These are phyloP conservation scores for Aphelenchoides besseyi DNA, from an alignment of 1,140 invertebrate genomes.

Conservation along the genomic window DNA sequence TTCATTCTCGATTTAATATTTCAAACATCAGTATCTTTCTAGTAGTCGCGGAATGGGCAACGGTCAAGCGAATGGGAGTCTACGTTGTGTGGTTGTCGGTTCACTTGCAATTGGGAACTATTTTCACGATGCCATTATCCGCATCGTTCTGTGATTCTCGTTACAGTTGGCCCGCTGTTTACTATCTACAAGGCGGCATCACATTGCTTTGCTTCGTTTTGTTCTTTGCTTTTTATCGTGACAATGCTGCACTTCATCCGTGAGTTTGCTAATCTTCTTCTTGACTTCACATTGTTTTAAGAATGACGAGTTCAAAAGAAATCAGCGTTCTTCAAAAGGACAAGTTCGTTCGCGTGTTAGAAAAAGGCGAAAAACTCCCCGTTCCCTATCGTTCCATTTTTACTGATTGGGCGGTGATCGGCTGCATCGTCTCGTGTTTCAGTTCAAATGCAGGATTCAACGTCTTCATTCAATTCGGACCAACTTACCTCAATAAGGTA, in stretches of 20 bases:
- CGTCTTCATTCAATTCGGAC: slow-evolving; percentile 54
- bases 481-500: slow-evolving; percentile 55
- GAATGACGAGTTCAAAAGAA: no score
- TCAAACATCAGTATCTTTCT: neutral
- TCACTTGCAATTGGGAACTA: neutral
- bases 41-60: slow-evolving; percentile 4
- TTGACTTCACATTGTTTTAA: no score
- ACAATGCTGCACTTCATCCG: slow-evolving; percentile 2
- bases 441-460: slow-evolving; percentile 31
- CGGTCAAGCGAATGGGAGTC: neutral
- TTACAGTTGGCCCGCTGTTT: slow-evolving; percentile 5
- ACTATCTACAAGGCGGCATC: slow-evolving; percentile 21
- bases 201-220: neutral
- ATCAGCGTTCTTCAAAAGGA: neutral
- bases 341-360: neutral
- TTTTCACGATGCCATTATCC: slow-evolving; percentile 22
- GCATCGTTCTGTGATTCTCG: slow-evolving; percentile 7
- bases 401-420: neutral
- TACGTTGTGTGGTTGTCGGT: slow-evolving; percentile 6
- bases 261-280: no score
- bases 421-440: neutral
- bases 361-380: neutral
- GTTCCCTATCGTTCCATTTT: neutral
- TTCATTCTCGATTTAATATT: no score
- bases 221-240: slow-evolving; percentile 20